A percentile compares a stretch with the other conserved stretches of the same genome.
Conservation (phyloP, 2,113 vertebrate genomes). For the Psittacara wagleri region DNA sequence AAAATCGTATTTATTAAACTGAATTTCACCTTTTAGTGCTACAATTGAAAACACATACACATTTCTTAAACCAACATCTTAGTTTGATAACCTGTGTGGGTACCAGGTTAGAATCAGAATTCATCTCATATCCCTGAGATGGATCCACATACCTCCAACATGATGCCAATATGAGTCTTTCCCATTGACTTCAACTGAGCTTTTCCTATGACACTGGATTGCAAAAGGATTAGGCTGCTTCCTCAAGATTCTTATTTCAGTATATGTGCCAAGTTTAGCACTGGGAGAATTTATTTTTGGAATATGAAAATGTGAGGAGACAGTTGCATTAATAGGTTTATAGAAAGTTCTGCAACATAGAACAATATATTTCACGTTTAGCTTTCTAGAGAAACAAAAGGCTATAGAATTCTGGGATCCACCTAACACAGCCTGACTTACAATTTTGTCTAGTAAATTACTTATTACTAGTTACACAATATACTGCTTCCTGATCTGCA, state of each 20-base stretch:
- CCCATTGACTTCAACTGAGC: background rate
- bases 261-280: background rate
- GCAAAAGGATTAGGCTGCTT: background rate
- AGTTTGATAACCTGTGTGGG: background rate
- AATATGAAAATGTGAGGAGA: background rate
- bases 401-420: background rate
- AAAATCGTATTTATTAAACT: background rate
- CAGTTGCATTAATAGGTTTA: background rate
- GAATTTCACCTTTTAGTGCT: background rate
- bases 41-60: background rate
- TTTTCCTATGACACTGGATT: background rate
- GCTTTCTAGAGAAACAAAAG: slow-evolving; percentile 6
- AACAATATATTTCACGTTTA: background rate
- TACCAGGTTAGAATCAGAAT: background rate
- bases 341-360: background rate
- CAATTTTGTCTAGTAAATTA: background rate
- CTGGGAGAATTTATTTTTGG: slow-evolving; percentile 1
- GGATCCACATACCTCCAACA: background rate
- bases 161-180: background rate
- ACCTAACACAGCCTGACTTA: background rate
- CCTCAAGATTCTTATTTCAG: background rate
- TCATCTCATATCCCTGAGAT: background rate
- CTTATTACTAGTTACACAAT: background rate
- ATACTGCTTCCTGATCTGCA: background rate
- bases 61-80: background rate